Evolutionary conservation across 2,113 vertebrate genomes (phyloP).

Genomic region (Phalacrocorax pelagicus): DNA sequence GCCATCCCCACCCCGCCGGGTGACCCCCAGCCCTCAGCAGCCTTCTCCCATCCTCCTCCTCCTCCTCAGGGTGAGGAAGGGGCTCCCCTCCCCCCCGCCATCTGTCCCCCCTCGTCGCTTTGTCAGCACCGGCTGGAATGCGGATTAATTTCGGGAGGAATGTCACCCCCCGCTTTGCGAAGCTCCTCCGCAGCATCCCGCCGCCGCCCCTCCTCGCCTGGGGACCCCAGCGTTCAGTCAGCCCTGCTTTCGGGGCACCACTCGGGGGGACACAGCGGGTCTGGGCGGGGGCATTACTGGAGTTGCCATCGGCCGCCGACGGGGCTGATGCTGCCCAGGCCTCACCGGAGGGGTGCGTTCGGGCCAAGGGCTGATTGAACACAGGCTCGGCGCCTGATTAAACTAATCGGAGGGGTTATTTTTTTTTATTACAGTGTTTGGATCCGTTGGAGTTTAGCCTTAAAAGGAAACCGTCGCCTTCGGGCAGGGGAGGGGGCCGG

Average conservation of each 20-base stretch:
- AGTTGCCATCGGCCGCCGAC: not conserved
- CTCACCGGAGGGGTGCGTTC: not conserved
- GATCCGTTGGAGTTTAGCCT: not conserved
- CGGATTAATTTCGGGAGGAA: slow-evolving; percentile 44
- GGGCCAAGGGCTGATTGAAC: not conserved
- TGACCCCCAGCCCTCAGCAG: not conserved
- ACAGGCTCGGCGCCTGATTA: not conserved
- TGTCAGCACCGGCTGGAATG: slow-evolving; percentile 47
- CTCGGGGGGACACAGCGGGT: not conserved
- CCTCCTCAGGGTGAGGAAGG: not conserved
- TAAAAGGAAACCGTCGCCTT: slow-evolving; percentile 38
- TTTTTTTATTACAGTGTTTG: not conserved
- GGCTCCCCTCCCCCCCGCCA: not conserved
- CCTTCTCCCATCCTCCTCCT: not conserved
- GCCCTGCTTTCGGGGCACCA: not conserved
- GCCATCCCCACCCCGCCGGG: not conserved
- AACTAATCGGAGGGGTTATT: not conserved
- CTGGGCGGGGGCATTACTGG: not conserved
- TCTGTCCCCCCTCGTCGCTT: slow-evolving; percentile 29
- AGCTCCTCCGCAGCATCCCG: not conserved
- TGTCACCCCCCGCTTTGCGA: not conserved
- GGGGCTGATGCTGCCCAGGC: not conserved
- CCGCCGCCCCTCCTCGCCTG: fast-evolving
- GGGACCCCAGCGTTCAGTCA: not conserved
- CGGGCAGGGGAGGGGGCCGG: not conserved